Evolutionary conservation across 2,888 invertebrate genomes (phyloP).

Genomic region (Leptinotarsa peninsularis): DNA sequence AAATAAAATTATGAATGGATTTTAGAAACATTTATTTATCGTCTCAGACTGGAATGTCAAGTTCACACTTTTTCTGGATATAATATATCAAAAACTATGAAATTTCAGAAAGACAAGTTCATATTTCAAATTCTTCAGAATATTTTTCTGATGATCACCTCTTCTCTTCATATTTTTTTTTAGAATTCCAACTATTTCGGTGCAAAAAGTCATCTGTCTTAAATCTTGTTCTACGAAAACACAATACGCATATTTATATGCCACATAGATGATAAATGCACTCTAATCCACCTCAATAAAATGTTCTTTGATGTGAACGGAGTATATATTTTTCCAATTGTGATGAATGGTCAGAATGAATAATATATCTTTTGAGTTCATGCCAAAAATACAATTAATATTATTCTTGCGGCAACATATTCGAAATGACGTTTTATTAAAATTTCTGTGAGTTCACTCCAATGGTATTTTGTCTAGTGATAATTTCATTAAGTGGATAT

Average conservation of each 20-base stretch:
- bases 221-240: neutral
- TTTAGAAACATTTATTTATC: too few species aligned
- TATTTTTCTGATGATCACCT: too few species aligned
- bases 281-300: constrained; percentile 33
- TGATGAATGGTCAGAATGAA: constrained; percentile 39
- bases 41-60: too few species aligned
- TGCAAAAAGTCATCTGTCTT: neutral
- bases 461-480: neutral
- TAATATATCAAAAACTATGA: too few species aligned
- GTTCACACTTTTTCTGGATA: too few species aligned
- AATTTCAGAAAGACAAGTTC: too few species aligned
- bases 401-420: constrained; percentile 29
- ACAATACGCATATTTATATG: constrained; percentile 30
- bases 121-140: too few species aligned
- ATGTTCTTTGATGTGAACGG: constrained; percentile 44
- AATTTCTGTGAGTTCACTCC: neutral
- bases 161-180: neutral
- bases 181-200: neutral
- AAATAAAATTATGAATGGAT: too few species aligned
- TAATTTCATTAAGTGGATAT: neutral
- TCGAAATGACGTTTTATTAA: constrained; percentile 17
- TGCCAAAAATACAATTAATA: constrained; percentile 48
- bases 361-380: constrained; percentile 43
- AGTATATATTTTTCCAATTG: constrained; percentile 45
- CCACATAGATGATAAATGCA: constrained; percentile 36